Evolutionary conservation across 2,797 vertebrate genomes (phyloP).

Genomic region (Hylomyscus alleni): DNA sequence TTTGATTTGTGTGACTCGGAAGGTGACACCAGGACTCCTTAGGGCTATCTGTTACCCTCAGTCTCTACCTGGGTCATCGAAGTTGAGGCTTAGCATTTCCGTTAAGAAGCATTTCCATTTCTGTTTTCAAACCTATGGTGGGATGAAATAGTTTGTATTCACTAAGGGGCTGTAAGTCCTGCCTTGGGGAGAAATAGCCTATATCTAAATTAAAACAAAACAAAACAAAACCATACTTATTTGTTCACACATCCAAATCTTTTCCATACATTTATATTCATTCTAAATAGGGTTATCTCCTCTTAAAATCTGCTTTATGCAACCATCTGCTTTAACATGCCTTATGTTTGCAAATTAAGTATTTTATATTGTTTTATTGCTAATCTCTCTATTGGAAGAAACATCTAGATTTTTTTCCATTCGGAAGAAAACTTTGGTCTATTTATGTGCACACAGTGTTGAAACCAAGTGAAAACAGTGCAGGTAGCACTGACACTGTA

Average conservation of each 20-base stretch:
- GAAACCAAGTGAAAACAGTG: neutral
- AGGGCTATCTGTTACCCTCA: neutral
- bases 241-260: neutral
- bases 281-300: neutral
- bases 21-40: neutral
- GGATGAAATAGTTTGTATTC: neutral
- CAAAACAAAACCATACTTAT: neutral
- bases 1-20: neutral
- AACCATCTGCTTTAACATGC: neutral
- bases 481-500: neutral
- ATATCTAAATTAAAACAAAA: neutral
- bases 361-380: neutral
- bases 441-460: neutral
- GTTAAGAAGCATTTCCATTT: neutral
- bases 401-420: neutral
- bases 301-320: neutral
- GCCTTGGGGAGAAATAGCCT: neutral
- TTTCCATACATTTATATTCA: neutral
- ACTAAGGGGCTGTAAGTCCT: neutral
- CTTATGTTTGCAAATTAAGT: neutral
- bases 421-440: neutral
- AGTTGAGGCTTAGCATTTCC: neutral
- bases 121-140: neutral
- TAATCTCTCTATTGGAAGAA: neutral
- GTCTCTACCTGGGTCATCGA: neutral